Percentiles rank a stretch among this genome's conserved stretches.
These are phyloP conservation scores for Zaprionus lineosus DNA, from an alignment of 2,888 invertebrate genomes.

Conservation along the genomic window DNA sequence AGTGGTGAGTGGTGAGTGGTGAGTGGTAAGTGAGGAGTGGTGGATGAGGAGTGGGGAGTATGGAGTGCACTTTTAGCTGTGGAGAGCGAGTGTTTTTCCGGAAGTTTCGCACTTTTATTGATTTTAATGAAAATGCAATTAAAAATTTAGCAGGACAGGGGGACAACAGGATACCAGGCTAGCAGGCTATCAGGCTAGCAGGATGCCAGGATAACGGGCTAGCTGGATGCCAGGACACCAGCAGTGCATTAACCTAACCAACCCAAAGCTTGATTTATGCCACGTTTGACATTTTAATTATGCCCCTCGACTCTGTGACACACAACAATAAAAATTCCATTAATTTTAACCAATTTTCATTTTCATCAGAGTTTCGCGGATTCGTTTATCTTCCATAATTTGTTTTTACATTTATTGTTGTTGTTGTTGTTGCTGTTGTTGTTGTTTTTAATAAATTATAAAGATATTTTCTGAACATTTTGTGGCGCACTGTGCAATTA, in stretches of 20 bases:
- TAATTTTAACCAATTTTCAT: conserved; percentile 29
- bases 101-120: conserved; percentile 48
- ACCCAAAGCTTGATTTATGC: conserved; percentile 54
- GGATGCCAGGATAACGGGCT: no score
- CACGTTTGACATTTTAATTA: conserved; percentile 72
- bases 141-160: conserved; percentile 59
- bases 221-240: no score
- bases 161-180: no score
- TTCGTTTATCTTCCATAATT: neutral
- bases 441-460: conserved; percentile 33
- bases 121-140: conserved; percentile 74
- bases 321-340: conserved; percentile 35
- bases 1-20: no score
- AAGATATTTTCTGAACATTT: conserved; percentile 2
- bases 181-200: no score
- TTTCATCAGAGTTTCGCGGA: conserved; percentile 18
- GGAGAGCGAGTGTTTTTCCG: conserved; percentile 2
- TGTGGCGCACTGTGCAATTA: conserved; percentile 15
- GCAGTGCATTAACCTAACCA: conserved; percentile 68
- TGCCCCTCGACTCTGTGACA: conserved; percentile 39
- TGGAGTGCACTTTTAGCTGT: conserved; percentile 30
- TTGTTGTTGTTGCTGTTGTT: conserved; percentile 11
- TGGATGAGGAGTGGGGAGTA: conserved; percentile 6
- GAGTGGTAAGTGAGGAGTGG: no score
- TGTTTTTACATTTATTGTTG: neutral